Percentiles rank a stretch among this genome's conserved stretches.
Conservation (phyloP, 92 coral and sea anemone genomes). For the Blastomussa wellsi region DNA sequence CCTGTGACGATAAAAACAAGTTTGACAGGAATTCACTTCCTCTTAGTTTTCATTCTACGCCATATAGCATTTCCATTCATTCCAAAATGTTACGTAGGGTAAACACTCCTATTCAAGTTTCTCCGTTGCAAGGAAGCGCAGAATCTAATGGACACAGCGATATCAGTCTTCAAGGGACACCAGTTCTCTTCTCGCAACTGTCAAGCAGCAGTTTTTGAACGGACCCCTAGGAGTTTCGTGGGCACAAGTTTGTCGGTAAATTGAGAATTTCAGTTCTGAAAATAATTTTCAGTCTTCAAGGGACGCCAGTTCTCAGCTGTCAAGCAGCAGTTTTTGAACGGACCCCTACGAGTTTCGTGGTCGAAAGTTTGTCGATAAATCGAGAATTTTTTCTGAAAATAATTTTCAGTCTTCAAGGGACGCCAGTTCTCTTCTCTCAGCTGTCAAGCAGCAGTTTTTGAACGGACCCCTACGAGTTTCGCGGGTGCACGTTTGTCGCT, state of each 20-base stretch:
- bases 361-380: neutral
- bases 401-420: slow-evolving; percentile 9
- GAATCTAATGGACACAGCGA: neutral
- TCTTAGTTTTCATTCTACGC: slow-evolving; percentile 29
- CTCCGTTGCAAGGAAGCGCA: neutral
- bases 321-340: slow-evolving; percentile 13
- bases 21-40: neutral
- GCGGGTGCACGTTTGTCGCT: neutral
- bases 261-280: neutral
- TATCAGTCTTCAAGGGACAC: slow-evolving; percentile 17
- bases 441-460: slow-evolving; percentile 18
- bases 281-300: too few relatives aligned
- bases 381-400: too few relatives aligned
- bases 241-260: neutral
- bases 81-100: neutral
- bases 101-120: neutral
- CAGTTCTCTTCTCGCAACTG: slow-evolving; percentile 27
- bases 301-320: neutral
- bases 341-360: neutral
- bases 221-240: neutral
- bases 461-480: neutral
- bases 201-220: slow-evolving; percentile 18
- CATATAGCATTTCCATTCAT: neutral
- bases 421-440: slow-evolving; percentile 32
- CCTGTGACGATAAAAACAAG: neutral